Percentiles rank a stretch among this genome's conserved stretches.
phyloP scores from a whole-genome alignment of 2,113 vertebrate species.

The Proteles cristata region DNA sequence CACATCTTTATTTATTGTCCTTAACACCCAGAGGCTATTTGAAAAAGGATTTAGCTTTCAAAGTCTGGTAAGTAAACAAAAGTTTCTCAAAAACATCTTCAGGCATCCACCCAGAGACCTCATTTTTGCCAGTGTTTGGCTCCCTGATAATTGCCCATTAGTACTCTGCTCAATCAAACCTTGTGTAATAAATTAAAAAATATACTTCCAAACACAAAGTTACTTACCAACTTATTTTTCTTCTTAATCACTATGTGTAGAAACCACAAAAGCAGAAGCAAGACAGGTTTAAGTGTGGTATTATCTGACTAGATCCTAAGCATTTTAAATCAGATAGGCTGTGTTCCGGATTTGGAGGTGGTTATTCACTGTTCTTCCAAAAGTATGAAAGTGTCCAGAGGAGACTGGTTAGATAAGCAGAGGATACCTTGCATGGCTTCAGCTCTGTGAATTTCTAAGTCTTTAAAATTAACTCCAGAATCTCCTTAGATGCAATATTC shows the following conservation, averaged over 20 bases:
- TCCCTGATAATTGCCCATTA: constrained; percentile 25
- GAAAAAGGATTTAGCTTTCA: constrained; percentile 70
- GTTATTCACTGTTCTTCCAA: constrained; percentile 8
- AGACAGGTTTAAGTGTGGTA: constrained; percentile 28
- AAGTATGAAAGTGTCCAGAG: not conserved
- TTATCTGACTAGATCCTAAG: constrained; percentile 42
- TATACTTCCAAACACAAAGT: constrained; percentile 44
- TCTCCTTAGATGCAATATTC: not conserved
- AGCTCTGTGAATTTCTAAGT: not conserved
- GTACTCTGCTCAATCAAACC: constrained; percentile 52
- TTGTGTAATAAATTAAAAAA: constrained; percentile 49
- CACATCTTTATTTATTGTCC: constrained; percentile 72
- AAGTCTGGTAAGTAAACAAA: constrained; percentile 75
- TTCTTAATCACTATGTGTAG: constrained; percentile 51
- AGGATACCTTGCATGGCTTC: not conserved
- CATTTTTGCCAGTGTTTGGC: constrained; percentile 43
- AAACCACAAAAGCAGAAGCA: constrained; percentile 31
- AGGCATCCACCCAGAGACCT: constrained; percentile 64
- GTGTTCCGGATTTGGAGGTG: not conserved
- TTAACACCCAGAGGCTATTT: constrained; percentile 69
- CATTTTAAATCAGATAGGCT: not conserved
- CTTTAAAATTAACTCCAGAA: constrained; percentile 44
- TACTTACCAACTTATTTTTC: constrained; percentile 44
- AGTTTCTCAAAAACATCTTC: constrained; percentile 73
- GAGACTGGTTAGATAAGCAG: constrained; percentile 16